phyloP scores from a whole-genome alignment of 2,888 invertebrate genomes.

The Mythimna loreyi region DNA sequence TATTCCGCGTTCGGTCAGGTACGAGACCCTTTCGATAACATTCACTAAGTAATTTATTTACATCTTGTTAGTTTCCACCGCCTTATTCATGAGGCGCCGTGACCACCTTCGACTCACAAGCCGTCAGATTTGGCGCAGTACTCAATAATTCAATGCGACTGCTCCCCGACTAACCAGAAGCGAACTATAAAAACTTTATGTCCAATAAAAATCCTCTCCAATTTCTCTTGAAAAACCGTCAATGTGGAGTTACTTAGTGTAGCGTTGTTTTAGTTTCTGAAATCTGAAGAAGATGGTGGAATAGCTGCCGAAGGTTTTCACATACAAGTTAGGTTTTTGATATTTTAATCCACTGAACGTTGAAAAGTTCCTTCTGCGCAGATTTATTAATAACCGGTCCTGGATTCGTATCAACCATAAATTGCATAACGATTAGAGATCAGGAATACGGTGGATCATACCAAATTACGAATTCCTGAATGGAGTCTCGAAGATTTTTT shows the following conservation, averaged over 20 bases:
- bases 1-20: background rate
- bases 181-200: constrained; percentile 51
- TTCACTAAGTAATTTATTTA: background rate
- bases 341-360: background rate
- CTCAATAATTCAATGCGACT: constrained; percentile 50
- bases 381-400: constrained; percentile 6
- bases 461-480: no score
- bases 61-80: background rate
- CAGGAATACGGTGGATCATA: no score
- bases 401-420: background rate
- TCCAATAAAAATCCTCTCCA: constrained; percentile 48
- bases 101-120: constrained; percentile 15
- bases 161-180: constrained; percentile 38
- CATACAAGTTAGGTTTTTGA: no score
- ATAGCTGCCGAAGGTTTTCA: no score
- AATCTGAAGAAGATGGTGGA: no score
- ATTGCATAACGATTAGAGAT: background rate
- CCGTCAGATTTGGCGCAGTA: constrained; percentile 48
- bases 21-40: background rate
- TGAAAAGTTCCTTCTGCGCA: constrained; percentile 3
- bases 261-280: background rate
- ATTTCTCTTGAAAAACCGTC: constrained; percentile 38
- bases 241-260: constrained; percentile 37
- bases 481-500: no score
- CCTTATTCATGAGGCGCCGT: background rate